Conservation (phyloP, 2,888 invertebrate species). For the Petrophora chlorosata region DNA sequence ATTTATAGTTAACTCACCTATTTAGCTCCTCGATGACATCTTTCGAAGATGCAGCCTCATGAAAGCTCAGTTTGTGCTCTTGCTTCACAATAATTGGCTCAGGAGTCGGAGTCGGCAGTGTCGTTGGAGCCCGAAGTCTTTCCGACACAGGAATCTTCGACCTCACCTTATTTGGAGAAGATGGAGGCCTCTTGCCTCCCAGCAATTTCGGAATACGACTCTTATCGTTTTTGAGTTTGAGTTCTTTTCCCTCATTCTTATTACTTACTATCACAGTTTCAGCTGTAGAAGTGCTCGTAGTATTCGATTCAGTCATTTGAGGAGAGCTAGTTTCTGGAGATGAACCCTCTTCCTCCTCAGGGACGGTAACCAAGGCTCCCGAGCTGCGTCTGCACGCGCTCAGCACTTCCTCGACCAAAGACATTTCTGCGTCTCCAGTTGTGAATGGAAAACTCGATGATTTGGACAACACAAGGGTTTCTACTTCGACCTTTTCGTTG, state of each 20-base stretch:
- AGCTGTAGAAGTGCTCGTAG: conserved; percentile 87
- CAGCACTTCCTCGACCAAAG: conserved; percentile 75
- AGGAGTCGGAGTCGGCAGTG: conserved; percentile 45
- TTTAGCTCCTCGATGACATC: conserved; percentile 90
- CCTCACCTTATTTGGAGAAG: conserved; percentile 65
- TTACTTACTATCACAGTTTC: conserved; percentile 88
- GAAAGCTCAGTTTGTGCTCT: conserved; percentile 87
- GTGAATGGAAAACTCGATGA: conserved; percentile 68
- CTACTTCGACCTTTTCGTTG: conserved; percentile 50
- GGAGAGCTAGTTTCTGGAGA: conserved; percentile 79
- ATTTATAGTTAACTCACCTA: conserved; percentile 72
- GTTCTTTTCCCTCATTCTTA: conserved; percentile 73
- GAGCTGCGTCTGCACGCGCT: conserved; percentile 74
- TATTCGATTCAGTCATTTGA: conserved; percentile 86
- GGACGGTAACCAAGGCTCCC: conserved; percentile 82
- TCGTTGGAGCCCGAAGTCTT: conserved; percentile 45
- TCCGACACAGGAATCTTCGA: conserved; percentile 77
- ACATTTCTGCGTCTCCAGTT: conserved; percentile 65
- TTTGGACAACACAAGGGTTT: conserved; percentile 61
- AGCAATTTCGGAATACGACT: conserved; percentile 82
- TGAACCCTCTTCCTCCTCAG: conserved; percentile 85
- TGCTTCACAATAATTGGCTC: conserved; percentile 77
- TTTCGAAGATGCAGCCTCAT: conserved; percentile 89
- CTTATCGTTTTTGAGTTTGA: conserved; percentile 75
- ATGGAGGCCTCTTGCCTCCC: conserved; percentile 76